phyloP scores from a whole-genome alignment of 92 coral and sea anemone species.

The Phenganax subtilis region DNA sequence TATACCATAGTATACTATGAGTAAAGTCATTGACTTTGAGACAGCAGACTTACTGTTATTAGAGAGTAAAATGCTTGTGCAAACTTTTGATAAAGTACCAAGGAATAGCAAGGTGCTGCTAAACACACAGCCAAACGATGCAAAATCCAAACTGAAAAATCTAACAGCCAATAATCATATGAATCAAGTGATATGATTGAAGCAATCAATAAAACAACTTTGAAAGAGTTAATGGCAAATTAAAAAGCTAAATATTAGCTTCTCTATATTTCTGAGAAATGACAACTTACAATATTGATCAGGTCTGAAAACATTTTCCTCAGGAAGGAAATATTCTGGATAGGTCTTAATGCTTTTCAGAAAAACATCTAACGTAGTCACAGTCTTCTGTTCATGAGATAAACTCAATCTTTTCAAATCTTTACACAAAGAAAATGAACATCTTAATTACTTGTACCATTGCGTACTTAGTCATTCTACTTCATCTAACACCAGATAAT shows the following conservation, averaged over 20 bases:
- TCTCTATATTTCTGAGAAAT: not conserved
- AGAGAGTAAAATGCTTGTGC: constrained; percentile 18
- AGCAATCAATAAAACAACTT: not conserved
- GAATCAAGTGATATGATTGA: no score
- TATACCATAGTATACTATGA: not conserved
- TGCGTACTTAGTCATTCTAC: not conserved
- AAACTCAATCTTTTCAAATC: constrained; percentile 6
- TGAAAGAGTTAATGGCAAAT: no score
- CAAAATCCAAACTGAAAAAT: constrained; percentile 31
- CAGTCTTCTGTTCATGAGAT: constrained; percentile 16
- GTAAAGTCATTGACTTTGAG: not conserved
- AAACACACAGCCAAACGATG: constrained; percentile 25
- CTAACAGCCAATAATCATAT: not conserved
- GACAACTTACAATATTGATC: constrained; percentile 27
- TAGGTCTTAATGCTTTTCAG: constrained; percentile 28
- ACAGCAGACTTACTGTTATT: constrained; percentile 15
- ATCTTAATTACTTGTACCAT: not conserved
- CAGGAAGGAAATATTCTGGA: constrained; percentile 27
- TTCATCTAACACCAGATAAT: not conserved
- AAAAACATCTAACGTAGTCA: constrained; percentile 17
- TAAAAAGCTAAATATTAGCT: no score
- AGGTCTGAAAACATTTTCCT: not conserved
- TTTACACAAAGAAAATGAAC: not conserved
- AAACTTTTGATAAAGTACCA: constrained; percentile 26
- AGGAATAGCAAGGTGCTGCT: constrained; percentile 9